Evolutionary conservation across 2,113 vertebrate genomes (phyloP).

Genomic region (Cyanoliseus patagonus): DNA sequence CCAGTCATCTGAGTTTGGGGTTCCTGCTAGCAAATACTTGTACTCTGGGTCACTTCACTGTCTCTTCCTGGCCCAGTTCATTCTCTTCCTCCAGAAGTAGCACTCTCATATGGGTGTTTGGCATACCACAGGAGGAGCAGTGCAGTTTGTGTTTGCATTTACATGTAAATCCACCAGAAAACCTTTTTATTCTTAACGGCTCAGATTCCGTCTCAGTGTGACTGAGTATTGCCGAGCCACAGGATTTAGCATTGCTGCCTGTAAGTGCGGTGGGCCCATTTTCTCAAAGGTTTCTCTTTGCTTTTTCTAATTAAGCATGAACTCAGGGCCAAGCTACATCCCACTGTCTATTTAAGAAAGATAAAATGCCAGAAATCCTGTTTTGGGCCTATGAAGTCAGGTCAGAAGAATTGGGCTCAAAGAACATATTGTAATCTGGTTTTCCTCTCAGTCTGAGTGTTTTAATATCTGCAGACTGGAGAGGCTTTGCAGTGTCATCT

Average conservation of each 20-base stretch:
- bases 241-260: neutral
- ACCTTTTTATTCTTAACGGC: conserved; percentile 46
- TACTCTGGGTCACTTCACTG: neutral
- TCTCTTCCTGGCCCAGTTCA: neutral
- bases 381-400: conserved; percentile 18
- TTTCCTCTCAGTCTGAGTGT: neutral
- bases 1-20: neutral
- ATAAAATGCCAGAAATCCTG: conserved; percentile 7
- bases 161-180: conserved; percentile 17
- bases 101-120: neutral
- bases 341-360: conserved; percentile 4
- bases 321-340: neutral
- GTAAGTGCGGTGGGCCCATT: neutral
- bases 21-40: neutral
- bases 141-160: conserved; percentile 14
- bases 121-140: neutral
- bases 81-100: neutral
- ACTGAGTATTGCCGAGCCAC: conserved; percentile 13
- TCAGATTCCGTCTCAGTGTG: conserved; percentile 11
- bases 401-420: conserved; percentile 24
- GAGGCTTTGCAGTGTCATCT: neutral
- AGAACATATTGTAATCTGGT: neutral
- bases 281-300: conserved; percentile 8
- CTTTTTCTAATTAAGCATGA: conserved; percentile 2
- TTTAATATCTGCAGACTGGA: neutral